A percentile compares a stretch with the other conserved stretches of the same genome.
These are phyloP conservation scores for Drosophila sordidapex DNA, from an alignment of 2,888 invertebrate genomes.

Conservation along the genomic window DNA sequence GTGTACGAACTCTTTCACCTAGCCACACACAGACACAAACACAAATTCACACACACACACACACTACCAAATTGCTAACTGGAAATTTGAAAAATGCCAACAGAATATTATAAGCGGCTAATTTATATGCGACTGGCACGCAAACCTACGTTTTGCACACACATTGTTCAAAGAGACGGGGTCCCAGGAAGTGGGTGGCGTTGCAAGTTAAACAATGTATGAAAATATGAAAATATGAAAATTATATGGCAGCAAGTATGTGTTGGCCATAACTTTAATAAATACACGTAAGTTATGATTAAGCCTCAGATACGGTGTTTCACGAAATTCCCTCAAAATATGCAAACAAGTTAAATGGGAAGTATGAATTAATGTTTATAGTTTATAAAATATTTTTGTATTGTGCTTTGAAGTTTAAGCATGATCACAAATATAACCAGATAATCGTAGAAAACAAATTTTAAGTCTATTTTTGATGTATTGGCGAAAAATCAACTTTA, in stretches of 20 bases:
- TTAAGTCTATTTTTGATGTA: not conserved
- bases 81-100: conserved; percentile 80
- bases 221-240: conserved; percentile 78
- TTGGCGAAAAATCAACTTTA: not conserved
- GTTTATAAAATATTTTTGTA: not conserved
- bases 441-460: not conserved
- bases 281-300: conserved; percentile 65
- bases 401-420: not conserved
- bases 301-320: conserved; percentile 19
- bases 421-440: too few species aligned
- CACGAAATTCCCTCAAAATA: conserved; percentile 7
- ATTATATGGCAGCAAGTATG: conserved; percentile 73
- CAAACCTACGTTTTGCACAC: conserved; percentile 80
- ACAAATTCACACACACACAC: conserved; percentile 1
- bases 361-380: not conserved
- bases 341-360: not conserved
- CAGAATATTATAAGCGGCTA: conserved; percentile 78
- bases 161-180: conserved; percentile 57
- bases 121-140: conserved; percentile 78
- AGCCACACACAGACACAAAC: conserved; percentile 13
- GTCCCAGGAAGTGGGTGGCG: conserved; percentile 47
- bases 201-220: conserved; percentile 73
- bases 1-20: conserved; percentile 79
- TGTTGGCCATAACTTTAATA: conserved; percentile 76
- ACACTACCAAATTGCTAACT: conserved; percentile 70